Percentiles rank a stretch among this genome's conserved stretches.
Evolutionary conservation across 2,113 vertebrate genomes (phyloP).

Genomic region (Pituophis catenifer): DNA sequence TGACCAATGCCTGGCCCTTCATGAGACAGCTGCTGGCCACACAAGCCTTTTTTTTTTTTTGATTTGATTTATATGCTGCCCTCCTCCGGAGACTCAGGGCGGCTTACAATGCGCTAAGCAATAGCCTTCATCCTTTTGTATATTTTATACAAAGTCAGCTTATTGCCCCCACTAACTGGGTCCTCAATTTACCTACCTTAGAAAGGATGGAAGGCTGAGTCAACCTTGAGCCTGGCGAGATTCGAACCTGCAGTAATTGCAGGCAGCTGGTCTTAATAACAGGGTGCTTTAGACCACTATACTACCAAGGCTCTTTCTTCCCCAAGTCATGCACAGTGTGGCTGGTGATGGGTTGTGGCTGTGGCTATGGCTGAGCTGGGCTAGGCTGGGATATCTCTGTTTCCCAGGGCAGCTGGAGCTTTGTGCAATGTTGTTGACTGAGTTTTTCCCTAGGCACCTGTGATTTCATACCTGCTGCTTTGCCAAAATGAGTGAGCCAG

Average conservation of each 20-base stretch:
- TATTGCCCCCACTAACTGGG: no score
- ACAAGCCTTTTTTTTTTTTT: background rate
- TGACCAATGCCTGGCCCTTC: background rate
- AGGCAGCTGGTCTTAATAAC: no score
- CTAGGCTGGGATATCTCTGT: background rate
- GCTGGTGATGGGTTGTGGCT: background rate
- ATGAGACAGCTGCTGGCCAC: background rate
- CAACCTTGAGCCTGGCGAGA: no score
- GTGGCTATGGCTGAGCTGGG: background rate
- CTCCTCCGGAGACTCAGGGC: no score
- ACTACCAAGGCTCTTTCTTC: background rate
- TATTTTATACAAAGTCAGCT: no score
- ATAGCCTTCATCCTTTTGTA: no score
- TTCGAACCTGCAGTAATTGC: no score
- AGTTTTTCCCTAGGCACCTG: background rate
- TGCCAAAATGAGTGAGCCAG: background rate
- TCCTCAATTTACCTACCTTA: no score
- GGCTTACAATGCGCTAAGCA: no score
- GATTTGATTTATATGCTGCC: no score
- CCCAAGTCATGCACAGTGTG: background rate
- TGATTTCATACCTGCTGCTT: background rate
- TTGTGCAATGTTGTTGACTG: background rate
- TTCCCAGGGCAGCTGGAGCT: background rate
- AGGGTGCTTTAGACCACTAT: no score
- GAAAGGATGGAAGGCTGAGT: no score